Base-by-base conservation (phyloP, 2,888 invertebrate genomes). In the Cylloceria caligata region DNA sequence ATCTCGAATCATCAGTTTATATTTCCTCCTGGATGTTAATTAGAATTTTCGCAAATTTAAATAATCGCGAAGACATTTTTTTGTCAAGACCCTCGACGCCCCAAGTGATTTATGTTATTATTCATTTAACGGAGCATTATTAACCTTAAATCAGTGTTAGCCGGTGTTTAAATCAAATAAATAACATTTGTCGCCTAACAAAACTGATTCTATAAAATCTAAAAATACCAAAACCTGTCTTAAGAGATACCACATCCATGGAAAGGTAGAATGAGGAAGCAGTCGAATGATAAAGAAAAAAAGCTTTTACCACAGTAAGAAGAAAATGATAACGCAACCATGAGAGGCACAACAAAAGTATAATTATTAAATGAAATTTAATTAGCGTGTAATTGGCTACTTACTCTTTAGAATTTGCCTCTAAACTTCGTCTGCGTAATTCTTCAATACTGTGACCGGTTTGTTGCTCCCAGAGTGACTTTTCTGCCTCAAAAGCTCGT, bases 361-460 rank as follows among this genome's bases (percentile, higher is more conserved):
- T 21, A 39, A 72, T 55, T 78, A 64, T 79, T 71, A 13, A 45
- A 81, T 57, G 65, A 47, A 68, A 47, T 7, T 45, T 42, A 42
- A 52, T 65, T 71, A 65, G 65, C 27, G 57, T 78, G n/a, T 19
- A 6, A 76, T 62, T 71, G 24, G 57, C 21, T 68, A 95, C 96
- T 95, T 89, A 96, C 96, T 96, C 97, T 95, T 97, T 97, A 93
- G 97, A 96, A 94, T 97, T 97, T 87, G 97, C 97, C 93, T 98
- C 98, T 90, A 98, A 94, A 88, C 97, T 97, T 93, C 97, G 95
- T 86, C 98, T 95, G 88, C 98, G 95, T 89, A 98, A 94, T 92
- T 98, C 98, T 93, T 98, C 98, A 87, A 98, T 95, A 91, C 97
- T 97, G 85, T 97, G 96, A 89, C 97, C 97, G 91, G 97, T 97